Base-by-base conservation (phyloP, 2,797 vertebrate species). In the Alosa sapidissima region DNA sequence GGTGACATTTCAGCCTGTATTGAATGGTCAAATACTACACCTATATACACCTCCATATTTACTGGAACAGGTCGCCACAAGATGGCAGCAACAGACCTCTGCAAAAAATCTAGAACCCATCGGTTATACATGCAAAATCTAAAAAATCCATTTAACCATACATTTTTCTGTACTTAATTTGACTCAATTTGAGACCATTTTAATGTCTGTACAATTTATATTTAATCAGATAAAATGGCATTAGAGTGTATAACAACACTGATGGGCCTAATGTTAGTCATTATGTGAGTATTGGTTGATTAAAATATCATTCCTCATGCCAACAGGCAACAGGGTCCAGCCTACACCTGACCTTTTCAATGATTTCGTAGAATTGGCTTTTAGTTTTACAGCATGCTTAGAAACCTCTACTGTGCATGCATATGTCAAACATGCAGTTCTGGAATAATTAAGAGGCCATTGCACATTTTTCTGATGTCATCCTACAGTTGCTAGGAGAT, bases 41-140 rank as follows among this genome's bases (percentile, higher is more conserved):
- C 55, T 54, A 13, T 16, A 54, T 1, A 13, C 41, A 41, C 41
- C 41, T 13, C 52, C 52, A 54, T 3, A 54, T 13, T n/a, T 16
- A 21, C 9, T 10, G 62, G 62, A 1, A 21, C 41, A 78, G 41
- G 19, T 47, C 19, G 9, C 72, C 72, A 78, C 72, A 19, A 78
- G 72, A 47, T 78, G 72, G 72, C 72, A 78, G 72, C 72, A 78
- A 78, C 36, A 78, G 72, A 41, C 19, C 41, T 21, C 41, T 45
- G 41, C 41, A 41, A 78, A 41, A 78, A 47, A 68, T 9, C 11
- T 28, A 28, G 24, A 11, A 16, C 2, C 1, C 10, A 65, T 33
- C 13, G 11, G 1, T 36, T 11, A 36, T 16, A 24, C 1, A 65
- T 65, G n/a, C 60, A 65, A 65, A 65, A 28, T 33, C n/a, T n/a